A percentile compares a stretch with the other conserved stretches of the same genome.
phyloP scores from a whole-genome alignment of 2,888 invertebrate genomes.

The Drosophila falleni region DNA sequence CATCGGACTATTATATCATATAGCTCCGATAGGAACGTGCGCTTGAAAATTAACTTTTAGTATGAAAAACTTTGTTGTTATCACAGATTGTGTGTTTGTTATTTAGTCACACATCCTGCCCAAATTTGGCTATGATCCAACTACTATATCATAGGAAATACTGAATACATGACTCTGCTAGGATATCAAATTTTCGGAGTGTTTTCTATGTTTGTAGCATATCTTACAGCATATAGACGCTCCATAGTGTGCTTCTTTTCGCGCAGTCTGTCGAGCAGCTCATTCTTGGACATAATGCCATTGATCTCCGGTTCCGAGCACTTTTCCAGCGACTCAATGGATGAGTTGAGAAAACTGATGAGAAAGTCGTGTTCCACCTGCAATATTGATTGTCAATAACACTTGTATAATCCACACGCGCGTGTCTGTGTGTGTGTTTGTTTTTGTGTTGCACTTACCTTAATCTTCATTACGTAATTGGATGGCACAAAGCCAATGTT shows the following conservation, averaged over 20 bases:
- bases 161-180: background rate
- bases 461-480: conserved; percentile 92
- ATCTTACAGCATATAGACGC: conserved; percentile 81
- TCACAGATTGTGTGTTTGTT: too few relatives aligned
- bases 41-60: too few relatives aligned
- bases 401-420: background rate
- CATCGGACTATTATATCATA: too few relatives aligned
- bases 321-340: conserved; percentile 88
- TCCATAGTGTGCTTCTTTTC: conserved; percentile 87
- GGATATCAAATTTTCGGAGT: background rate
- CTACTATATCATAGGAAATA: too few relatives aligned
- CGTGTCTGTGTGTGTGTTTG: background rate
- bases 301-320: conserved; percentile 84
- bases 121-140: background rate
- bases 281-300: conserved; percentile 86
- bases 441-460: conserved; percentile 86
- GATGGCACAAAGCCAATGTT: conserved; percentile 94
- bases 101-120: background rate
- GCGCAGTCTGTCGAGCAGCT: conserved; percentile 88
- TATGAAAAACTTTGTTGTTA: background rate
- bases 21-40: too few relatives aligned
- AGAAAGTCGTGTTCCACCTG: conserved; percentile 91
- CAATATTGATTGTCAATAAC: conserved; percentile 6
- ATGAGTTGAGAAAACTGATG: conserved; percentile 90
- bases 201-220: background rate